Percentiles rank a stretch among this genome's conserved stretches.
Evolutionary conservation across 2,888 invertebrate genomes (phyloP).

Genomic region (Laothoe populi): DNA sequence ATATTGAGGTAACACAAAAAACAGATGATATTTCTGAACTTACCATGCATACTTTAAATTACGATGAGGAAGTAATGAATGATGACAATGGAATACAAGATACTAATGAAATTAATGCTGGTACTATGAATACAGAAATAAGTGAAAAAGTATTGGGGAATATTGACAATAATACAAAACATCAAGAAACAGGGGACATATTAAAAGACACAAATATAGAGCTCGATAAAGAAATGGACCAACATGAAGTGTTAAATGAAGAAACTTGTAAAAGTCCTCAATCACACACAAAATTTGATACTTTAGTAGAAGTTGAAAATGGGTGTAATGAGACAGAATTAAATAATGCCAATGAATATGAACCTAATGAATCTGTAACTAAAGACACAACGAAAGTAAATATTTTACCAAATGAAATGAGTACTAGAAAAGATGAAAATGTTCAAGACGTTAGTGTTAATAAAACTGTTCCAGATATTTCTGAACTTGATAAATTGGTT

Average conservation of each 20-base stretch:
- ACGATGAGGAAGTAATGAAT: neutral
- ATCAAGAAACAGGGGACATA: neutral
- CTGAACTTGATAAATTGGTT: conserved; percentile 25
- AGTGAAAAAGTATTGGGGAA: neutral
- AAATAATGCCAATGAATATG: conserved; percentile 25
- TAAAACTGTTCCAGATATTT: conserved; percentile 22
- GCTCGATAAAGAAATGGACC: neutral
- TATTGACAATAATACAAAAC: neutral
- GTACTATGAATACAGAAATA: neutral
- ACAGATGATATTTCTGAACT: neutral
- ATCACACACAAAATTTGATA: neutral
- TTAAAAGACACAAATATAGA: neutral
- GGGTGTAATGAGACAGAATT: neutral
- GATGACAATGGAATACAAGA: neutral
- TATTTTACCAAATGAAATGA: neutral
- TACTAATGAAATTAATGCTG: neutral
- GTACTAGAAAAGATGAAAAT: conserved; percentile 19
- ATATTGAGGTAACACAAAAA: conserved; percentile 21
- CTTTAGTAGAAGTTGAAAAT: neutral
- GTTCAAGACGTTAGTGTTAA: neutral
- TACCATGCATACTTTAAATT: neutral
- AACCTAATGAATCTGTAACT: conserved; percentile 18
- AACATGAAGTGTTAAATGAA: neutral
- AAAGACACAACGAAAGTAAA: neutral
- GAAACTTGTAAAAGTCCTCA: neutral